These are phyloP conservation scores for zebrafish (Danio rerio) DNA, from an alignment of 2,113 vertebrate genomes.

Conservation along the genomic window GRCz12tu NC_133183.1:248001-248500, in stretches of 20 bases:
- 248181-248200: constrained; percentile 3
- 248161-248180: background rate
- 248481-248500: too few species aligned
- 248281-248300: background rate
- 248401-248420: too few species aligned
- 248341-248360: too few species aligned
- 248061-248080: constrained; percentile 76
- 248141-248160: background rate
- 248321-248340: too few species aligned
- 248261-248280: background rate
- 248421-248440: too few species aligned
- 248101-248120: background rate
- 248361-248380: too few species aligned
- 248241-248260: constrained; percentile 39
- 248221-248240: constrained; percentile 35
- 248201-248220: constrained; percentile 35
- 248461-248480: too few species aligned
- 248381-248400: too few species aligned
- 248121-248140: background rate
- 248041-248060: constrained; percentile 83
- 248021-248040: constrained; percentile 72
- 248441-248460: too few species aligned
- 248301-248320: background rate
- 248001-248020: constrained; percentile 73
- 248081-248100: constrained; percentile 65